Base-by-base conservation (phyloP, 2,888 invertebrate species). In the Cephalotes varians region DNA sequence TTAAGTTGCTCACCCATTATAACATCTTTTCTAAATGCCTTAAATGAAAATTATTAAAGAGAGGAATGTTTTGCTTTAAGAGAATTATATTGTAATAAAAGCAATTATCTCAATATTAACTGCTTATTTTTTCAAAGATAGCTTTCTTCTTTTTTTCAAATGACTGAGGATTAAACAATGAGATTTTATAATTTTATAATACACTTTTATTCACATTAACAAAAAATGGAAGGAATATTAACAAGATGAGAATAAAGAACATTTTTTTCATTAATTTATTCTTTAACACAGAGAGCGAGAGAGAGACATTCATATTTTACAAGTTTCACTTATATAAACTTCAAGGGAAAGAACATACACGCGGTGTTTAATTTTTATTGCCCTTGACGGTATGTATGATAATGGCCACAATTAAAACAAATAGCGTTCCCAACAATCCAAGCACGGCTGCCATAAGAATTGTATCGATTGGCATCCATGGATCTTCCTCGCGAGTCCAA, bases 391-490 rank as follows among this genome's bases (percentile, higher is more conserved):
- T 85, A 37, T 89, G 84, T 25, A 88, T 28, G 18, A 90, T 82
- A 40, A 89, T 82, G 9, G 81, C 77, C 2, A 86, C 77, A 69
- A 90, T 88, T 28, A 92, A 74, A 12, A 85, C 71, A 18, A 90
- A 58, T 31, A 92, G 81, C 25, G 86, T 90, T 34, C 84, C 91
- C 18, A 90, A 77, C n/a, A 92, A 82, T 40, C 87, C 90, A 31
- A 90, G 74, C 69, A 92, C 69, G 51, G 91, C 44, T 40, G 90
- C 88, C 85, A 90, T 85, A 15, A 93, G 83, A 73, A 93, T 37
- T 3, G 88, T 90, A 82, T 93, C 93, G 12, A 93, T 60, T 69
- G 88, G 82, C 12, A 85, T n/a, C 93, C 92, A 93, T 34, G 90
- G 82, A 87, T 93, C 90, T 71, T 91, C 90, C 31, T 92, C 91